A percentile compares a stretch with the other conserved stretches of the same genome.
Conservation (phyloP, 2,797 vertebrate species). For the Labroides dimidiatus region DNA sequence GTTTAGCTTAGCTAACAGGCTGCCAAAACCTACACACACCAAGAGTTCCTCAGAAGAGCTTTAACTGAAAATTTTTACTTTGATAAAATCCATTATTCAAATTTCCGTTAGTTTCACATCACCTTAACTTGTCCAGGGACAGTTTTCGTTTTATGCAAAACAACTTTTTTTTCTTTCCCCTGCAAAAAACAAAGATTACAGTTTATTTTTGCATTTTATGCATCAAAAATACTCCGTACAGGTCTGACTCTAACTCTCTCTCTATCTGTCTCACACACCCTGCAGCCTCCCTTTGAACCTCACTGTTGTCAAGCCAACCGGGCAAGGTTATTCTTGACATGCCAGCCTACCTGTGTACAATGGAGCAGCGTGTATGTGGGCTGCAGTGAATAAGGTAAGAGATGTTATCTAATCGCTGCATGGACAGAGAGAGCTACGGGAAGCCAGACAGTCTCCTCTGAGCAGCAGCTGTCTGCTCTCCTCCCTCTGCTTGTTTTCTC, state of each 20-base stretch:
- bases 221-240: not conserved
- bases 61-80: not conserved
- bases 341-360: conserved; percentile 66
- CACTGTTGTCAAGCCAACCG: conserved; percentile 59
- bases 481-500: conserved; percentile 34
- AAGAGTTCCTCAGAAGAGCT: too few relatives aligned
- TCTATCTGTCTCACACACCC: conserved; percentile 27
- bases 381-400: conserved; percentile 76
- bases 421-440: conserved; percentile 66
- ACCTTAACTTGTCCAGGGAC: not conserved
- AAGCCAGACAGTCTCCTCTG: conserved; percentile 55
- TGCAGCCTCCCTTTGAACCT: conserved; percentile 49
- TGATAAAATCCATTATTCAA: too few relatives aligned
- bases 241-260: not conserved
- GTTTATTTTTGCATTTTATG: too few relatives aligned
- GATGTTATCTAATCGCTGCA: conserved; percentile 77
- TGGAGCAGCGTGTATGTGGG: conserved; percentile 69
- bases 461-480: conserved; percentile 72
- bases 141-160: not conserved
- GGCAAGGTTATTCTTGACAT: conserved; percentile 66
- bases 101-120: not conserved
- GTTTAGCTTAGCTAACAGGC: too few relatives aligned
- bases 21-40: too few relatives aligned
- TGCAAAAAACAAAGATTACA: not conserved
- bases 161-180: not conserved